phyloP scores from a whole-genome alignment of 2,113 vertebrate genomes.

The Microcebus griseorufus region DNA sequence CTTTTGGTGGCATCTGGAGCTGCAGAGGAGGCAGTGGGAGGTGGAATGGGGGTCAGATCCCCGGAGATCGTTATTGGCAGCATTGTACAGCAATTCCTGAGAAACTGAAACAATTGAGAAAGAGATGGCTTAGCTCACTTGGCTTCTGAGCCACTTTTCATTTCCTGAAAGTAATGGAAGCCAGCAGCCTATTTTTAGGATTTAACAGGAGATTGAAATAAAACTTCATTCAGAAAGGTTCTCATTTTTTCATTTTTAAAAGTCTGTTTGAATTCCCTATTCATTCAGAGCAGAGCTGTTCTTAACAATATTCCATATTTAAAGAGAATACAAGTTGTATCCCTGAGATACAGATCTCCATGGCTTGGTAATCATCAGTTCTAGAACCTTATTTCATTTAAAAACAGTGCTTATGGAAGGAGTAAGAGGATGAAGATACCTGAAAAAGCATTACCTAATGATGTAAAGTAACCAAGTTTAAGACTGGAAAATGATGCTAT shows the following conservation, averaged over 20 bases:
- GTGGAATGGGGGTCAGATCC: slow-evolving; percentile 77
- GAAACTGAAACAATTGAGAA: slow-evolving; percentile 79
- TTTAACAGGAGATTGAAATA: slow-evolving; percentile 48
- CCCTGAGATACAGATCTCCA: slow-evolving; percentile 49
- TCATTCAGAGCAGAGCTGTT: slow-evolving; percentile 22
- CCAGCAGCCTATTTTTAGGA: slow-evolving; percentile 56
- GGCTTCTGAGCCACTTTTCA: slow-evolving; percentile 73
- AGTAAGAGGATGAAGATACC: slow-evolving; percentile 42
- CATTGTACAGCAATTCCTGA: slow-evolving; percentile 75
- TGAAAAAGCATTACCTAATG: slow-evolving; percentile 14
- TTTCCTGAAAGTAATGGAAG: slow-evolving; percentile 77
- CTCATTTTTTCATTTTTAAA: slow-evolving; percentile 55
- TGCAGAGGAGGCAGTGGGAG: slow-evolving; percentile 77
- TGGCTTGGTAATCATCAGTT: neutral
- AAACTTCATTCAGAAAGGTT: slow-evolving; percentile 46
- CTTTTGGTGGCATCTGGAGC: slow-evolving; percentile 76
- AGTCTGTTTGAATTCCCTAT: slow-evolving; percentile 47
- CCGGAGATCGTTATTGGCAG: slow-evolving; percentile 75
- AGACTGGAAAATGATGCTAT: slow-evolving; percentile 31
- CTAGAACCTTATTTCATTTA: slow-evolving; percentile 2
- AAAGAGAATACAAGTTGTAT: slow-evolving; percentile 46
- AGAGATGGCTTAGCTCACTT: slow-evolving; percentile 77
- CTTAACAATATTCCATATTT: slow-evolving; percentile 49
- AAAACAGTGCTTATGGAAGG: neutral
- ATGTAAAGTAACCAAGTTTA: slow-evolving; percentile 47